These are phyloP conservation scores for Nannospalax galili DNA, from an alignment of 2,113 vertebrate species.

Conservation along the genomic window DNA sequence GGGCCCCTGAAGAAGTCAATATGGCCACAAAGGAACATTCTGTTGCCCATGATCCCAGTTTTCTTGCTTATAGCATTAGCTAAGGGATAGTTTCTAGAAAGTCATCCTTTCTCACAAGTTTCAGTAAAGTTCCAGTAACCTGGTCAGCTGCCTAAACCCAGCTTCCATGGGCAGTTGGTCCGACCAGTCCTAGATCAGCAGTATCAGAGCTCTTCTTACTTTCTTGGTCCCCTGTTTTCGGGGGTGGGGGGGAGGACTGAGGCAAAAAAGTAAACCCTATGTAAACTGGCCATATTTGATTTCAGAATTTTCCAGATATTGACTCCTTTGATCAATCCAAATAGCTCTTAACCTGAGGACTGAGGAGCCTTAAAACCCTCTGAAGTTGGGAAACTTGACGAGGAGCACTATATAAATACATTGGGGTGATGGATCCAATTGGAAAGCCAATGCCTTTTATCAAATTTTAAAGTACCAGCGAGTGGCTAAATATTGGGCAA, in stretches of 20 bases:
- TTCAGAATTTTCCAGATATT: conserved; percentile 12
- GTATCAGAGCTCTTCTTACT: neutral
- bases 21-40: neutral
- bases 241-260: neutral
- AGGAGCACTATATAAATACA: neutral
- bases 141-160: neutral
- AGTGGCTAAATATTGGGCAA: neutral
- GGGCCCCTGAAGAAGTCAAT: neutral
- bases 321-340: conserved; percentile 3
- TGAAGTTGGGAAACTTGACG: neutral
- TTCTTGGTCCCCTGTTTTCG: neutral
- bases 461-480: conserved; percentile 28
- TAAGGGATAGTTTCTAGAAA: neutral
- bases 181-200: neutral
- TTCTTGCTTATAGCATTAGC: neutral
- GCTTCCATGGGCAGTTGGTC: neutral
- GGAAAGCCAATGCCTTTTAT: neutral
- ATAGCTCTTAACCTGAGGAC: neutral
- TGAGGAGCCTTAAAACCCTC: neutral
- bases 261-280: neutral
- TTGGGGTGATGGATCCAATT: too few species aligned
- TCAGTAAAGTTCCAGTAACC: neutral
- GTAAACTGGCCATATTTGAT: neutral
- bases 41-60: neutral
- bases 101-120: neutral